Evolutionary conservation across 2,797 vertebrate genomes (phyloP).

Genomic region (Hydrolagus colliei): DNA sequence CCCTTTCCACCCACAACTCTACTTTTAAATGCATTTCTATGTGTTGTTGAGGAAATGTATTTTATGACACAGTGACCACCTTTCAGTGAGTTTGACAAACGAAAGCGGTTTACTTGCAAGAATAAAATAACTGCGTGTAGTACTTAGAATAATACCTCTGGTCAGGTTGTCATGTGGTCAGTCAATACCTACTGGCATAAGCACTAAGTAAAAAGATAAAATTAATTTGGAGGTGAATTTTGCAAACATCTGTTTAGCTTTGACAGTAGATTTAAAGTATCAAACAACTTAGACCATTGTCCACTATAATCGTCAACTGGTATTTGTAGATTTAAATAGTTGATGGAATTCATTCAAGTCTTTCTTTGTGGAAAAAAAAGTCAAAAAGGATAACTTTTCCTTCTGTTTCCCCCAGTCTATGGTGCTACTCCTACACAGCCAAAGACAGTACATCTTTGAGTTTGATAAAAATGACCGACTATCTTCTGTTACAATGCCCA

Average conservation of each 20-base stretch:
- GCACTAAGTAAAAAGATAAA: neutral
- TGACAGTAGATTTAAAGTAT: neutral
- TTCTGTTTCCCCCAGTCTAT: slow-evolving; percentile 69
- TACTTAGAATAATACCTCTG: neutral
- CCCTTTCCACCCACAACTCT: no score
- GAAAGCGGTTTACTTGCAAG: neutral
- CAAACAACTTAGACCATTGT: neutral
- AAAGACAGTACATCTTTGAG: slow-evolving; percentile 96
- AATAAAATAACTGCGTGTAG: neutral
- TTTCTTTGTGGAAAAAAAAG: no score
- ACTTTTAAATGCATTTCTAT: neutral
- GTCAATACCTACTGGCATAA: no score
- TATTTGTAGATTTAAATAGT: neutral
- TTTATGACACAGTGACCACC: neutral
- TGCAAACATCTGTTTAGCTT: neutral
- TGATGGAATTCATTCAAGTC: neutral
- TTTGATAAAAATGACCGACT: slow-evolving; percentile 93
- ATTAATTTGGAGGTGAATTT: neutral
- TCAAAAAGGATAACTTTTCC: neutral
- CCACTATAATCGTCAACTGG: neutral
- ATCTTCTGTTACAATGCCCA: slow-evolving; percentile 95
- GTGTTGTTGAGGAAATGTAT: neutral
- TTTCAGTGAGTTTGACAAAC: neutral
- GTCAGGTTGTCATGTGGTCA: no score
- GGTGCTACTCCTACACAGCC: slow-evolving; percentile 93